Percentiles rank a stretch among this genome's conserved stretches.
Conservation (phyloP, 2,113 vertebrate species). For the Trochalopteron elliotii region DNA sequence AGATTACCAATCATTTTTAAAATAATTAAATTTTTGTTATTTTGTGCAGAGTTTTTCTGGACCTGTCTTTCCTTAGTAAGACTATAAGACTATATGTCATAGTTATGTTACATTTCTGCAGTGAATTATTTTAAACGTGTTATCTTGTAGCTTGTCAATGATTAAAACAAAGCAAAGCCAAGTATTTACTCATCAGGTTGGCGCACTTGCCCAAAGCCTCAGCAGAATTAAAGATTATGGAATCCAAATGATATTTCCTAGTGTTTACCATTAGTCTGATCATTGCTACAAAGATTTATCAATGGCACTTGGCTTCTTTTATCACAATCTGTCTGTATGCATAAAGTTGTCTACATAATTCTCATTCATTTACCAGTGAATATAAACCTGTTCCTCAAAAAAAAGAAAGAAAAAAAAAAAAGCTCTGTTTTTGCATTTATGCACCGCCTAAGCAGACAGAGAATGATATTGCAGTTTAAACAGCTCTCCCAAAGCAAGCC, state of each 20-base stretch:
- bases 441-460: background rate
- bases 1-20: background rate
- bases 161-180: background rate
- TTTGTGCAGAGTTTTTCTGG: background rate
- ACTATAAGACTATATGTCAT: background rate
- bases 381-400: background rate
- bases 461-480: background rate
- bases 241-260: background rate
- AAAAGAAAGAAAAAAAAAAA: background rate
- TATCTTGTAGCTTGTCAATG: background rate
- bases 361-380: background rate
- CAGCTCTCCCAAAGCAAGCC: background rate
- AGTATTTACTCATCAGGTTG: background rate
- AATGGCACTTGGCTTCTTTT: background rate
- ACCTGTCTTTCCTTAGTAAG: background rate
- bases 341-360: background rate
- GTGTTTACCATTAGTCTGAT: background rate
- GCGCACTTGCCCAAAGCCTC: background rate
- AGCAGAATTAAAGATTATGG: background rate
- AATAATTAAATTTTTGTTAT: background rate
- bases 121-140: background rate
- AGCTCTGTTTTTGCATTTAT: background rate
- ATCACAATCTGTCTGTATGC: background rate
- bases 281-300: background rate
- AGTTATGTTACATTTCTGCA: background rate